Evolutionary conservation across 2,797 vertebrate genomes (phyloP).

Genomic region (Halcyon leucocephala): DNA sequence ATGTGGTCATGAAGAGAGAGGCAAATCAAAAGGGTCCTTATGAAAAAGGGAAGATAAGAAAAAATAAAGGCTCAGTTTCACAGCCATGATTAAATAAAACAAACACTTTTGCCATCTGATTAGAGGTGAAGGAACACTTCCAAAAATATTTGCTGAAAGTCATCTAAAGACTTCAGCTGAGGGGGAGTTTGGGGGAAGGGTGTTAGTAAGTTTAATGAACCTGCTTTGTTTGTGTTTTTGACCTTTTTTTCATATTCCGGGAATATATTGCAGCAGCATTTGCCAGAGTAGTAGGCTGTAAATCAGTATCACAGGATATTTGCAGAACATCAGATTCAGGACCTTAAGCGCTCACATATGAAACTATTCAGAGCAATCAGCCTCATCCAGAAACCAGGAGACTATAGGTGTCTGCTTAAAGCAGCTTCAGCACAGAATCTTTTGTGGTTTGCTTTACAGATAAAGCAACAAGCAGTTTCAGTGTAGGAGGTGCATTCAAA

Average conservation of each 20-base stretch:
- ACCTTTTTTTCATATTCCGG: neutral
- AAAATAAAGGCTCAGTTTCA: slow-evolving; percentile 13
- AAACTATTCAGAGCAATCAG: neutral
- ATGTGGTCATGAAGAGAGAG: neutral
- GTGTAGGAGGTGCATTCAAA: neutral
- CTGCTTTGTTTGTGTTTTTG: neutral
- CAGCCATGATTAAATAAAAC: slow-evolving; percentile 5
- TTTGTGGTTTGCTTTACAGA: neutral
- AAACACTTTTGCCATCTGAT: slow-evolving; percentile 42
- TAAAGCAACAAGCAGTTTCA: neutral
- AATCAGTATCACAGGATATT: neutral
- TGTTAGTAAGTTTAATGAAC: neutral
- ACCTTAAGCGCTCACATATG: neutral
- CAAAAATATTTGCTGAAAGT: slow-evolving; percentile 31
- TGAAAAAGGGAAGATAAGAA: neutral
- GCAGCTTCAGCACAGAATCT: neutral
- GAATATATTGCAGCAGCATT: neutral
- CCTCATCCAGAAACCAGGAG: neutral
- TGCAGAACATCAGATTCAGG: neutral
- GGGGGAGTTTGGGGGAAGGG: neutral
- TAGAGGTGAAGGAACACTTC: slow-evolving; percentile 25
- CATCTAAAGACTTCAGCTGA: neutral
- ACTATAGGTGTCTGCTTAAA: neutral
- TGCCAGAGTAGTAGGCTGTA: neutral
- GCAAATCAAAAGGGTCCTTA: slow-evolving; percentile 28